phyloP scores from a whole-genome alignment of 1,140 invertebrate species.

The Dreissena polymorpha region DNA sequence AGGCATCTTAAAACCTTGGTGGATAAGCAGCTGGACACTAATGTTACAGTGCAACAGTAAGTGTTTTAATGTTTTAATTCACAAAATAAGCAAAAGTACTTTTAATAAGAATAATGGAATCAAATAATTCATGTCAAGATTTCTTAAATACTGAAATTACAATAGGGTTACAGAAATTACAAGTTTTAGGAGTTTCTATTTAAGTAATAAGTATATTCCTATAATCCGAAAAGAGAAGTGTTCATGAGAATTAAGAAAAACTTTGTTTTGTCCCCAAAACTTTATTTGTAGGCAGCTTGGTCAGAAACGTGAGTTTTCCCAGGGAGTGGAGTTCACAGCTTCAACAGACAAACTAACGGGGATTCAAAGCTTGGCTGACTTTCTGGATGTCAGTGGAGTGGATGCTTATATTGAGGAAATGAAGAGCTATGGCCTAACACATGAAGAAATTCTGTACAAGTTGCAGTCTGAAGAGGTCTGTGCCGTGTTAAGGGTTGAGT shows the following conservation, averaged over 20 bases:
- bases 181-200: too few relatives aligned
- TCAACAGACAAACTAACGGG: constrained; percentile 60
- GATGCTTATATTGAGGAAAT: constrained; percentile 66
- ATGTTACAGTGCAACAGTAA: constrained; percentile 68
- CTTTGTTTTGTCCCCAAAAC: too few relatives aligned
- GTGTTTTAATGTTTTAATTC: constrained; percentile 31
- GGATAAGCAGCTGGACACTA: constrained; percentile 70
- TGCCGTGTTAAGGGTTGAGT: too few relatives aligned
- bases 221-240: too few relatives aligned
- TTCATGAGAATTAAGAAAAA: too few relatives aligned
- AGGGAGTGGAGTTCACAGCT: constrained; percentile 52
- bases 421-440: constrained; percentile 67
- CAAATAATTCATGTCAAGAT: too few relatives aligned
- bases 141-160: too few relatives aligned
- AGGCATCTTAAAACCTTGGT: constrained; percentile 66
- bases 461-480: constrained; percentile 42
- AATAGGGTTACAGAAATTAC: too few relatives aligned
- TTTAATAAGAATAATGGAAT: too few relatives aligned
- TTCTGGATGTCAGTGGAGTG: constrained; percentile 55
- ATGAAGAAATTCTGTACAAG: constrained; percentile 70
- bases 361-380: constrained; percentile 57
- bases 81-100: too few relatives aligned
- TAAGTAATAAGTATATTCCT: too few relatives aligned
- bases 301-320: constrained; percentile 63
- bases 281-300: constrained; percentile 61